Base-by-base conservation (phyloP, 2,797 vertebrate species). In the Notoglanidium macrostoma region DNA sequence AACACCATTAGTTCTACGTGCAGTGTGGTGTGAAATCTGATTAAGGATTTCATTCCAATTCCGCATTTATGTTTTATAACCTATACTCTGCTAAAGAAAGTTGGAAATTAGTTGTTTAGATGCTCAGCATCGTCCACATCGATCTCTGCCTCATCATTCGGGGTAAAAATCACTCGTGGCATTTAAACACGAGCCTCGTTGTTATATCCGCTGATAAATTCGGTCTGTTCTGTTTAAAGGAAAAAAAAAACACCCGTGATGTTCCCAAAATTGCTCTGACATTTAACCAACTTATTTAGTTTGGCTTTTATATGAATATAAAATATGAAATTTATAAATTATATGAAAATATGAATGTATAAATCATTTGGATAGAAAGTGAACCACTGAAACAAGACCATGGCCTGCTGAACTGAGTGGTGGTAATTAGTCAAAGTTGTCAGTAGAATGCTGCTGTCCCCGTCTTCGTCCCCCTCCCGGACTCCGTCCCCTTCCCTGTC, bases 241-340 rank as follows among this genome's bases (percentile, higher is more conserved):
- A 83, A 67, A 54, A 51, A 83, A 82, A 57, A 83, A 11, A 2
- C 44, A 32, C 81, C 19, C 4, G 32, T 67, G 63, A 83, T 63
- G 2, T 83, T 83, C 57, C 55, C 40, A 46, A 81, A 44, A 61
- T 35, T 78, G 76, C 54, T 57, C 8, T 78, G 76, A 78, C 76
- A 55, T 78, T 57, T 57, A 57, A 78, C 29, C 54, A 29, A 57
- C 29, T 35, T 35, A 78, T 57, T 15, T 54, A 55, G 32, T 77
- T 77, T 32, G 26, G 0, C 7, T 51, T 77, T 76, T 77, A 26
- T 54, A 40, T 40, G 40, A 40, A 40, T 40, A 40, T 40, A 40
- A 40, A 40, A 40, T 40, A 40, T 40, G 40, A 40, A 40, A 40
- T 40, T 3, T 40, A 40, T 40, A 40, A 40, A 40, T 40, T 40